Base-by-base conservation (phyloP, 2,113 vertebrate genomes). In the Eira barbara region DNA sequence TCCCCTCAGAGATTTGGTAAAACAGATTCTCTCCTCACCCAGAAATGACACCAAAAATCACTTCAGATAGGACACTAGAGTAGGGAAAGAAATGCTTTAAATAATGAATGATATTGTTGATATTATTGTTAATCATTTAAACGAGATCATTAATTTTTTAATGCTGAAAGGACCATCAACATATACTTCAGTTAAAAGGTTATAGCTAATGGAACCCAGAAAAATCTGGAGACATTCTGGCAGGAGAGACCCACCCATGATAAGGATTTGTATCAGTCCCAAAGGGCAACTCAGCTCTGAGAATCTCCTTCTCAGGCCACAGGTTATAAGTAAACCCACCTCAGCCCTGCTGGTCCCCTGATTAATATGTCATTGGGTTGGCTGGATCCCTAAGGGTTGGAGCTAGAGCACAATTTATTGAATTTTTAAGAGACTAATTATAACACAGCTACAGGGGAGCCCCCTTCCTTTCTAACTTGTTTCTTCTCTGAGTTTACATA, bases 171-270 rank as follows among this genome's bases (percentile, higher is more conserved):
- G 9, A 21, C 81, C 21, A 78, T 34, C 5, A 20, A 4, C 47
- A n/a, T 29, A 13, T 79, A 45, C 20, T 42, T 67, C 29, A 21
- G 2, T 13, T 76, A 49, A 59, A 71, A 78, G 31, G n/a, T 36
- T 13, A 36, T n/a, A 39, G 25, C 36, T 92, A 61, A 47, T 39
- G 9, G 47, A 71, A 83, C 47, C 71, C 79, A 61, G 45, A 63
- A 67, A 34, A 79, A n/a, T 21, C 36, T 61, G 47, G 55, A 89
- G 81, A 42, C 11, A 3, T 13, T 29, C 12, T 81, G 3, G 21
- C 7, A 2, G 42, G 25, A 82, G 10, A 10, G 3, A 31, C 3
- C 21, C 63, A 25, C 7, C 21, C 57, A 36, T 31, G 0, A 0
- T 47, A 88, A 17, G 11, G n/a, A 81, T n/a, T 57, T 59, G 12